phyloP scores from a whole-genome alignment of 2,113 vertebrate species.

The Cephalophus harveyi region DNA sequence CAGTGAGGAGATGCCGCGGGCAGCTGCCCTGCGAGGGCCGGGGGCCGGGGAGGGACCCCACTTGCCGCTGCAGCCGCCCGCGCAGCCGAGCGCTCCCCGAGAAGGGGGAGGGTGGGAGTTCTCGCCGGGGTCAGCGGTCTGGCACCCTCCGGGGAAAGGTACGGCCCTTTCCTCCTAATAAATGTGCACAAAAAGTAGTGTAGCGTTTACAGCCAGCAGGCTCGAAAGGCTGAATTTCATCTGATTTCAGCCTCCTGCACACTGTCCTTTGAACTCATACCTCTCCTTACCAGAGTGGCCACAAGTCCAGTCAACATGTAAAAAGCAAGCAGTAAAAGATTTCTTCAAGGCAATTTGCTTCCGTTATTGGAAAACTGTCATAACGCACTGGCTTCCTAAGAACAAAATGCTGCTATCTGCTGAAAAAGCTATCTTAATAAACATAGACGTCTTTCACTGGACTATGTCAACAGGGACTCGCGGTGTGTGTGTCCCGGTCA shows the following conservation, averaged over 20 bases:
- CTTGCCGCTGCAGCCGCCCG: neutral
- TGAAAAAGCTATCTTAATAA: neutral
- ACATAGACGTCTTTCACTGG: neutral
- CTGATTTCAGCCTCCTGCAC: neutral
- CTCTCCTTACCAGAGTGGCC: neutral
- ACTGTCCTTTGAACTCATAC: neutral
- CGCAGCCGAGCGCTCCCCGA: neutral
- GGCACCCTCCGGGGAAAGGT: neutral
- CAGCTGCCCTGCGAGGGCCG: too few species aligned
- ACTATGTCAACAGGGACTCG: neutral
- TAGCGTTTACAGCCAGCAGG: neutral
- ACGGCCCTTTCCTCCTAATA: neutral
- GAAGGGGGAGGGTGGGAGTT: neutral
- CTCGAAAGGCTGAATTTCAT: neutral
- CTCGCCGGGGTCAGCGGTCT: too few species aligned
- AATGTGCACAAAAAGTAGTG: neutral
- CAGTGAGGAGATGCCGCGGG: too few species aligned
- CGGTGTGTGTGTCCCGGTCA: neutral
- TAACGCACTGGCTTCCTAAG: neutral
- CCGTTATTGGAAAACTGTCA: neutral
- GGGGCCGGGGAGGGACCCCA: too few species aligned
- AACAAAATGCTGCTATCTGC: neutral
- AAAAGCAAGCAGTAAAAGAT: neutral
- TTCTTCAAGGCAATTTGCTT: neutral
- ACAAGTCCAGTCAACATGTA: neutral